These are phyloP conservation scores for Lamellibrachia luymesi DNA, from an alignment of 1,140 invertebrate species.

Conservation along the genomic window DNA sequence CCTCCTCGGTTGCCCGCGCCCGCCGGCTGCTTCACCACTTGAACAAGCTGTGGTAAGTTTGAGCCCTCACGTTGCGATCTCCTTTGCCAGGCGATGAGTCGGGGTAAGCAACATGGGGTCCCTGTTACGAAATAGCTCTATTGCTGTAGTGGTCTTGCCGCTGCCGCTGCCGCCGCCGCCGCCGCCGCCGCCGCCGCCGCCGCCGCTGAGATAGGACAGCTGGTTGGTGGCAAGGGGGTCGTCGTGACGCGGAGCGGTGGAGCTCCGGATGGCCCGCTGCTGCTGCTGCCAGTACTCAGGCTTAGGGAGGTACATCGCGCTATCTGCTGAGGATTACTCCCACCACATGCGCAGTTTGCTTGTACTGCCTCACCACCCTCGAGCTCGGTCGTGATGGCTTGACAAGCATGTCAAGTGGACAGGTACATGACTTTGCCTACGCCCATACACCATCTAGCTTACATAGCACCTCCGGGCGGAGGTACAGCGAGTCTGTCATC, in stretches of 20 bases:
- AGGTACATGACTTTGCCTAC: not conserved
- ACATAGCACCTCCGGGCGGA: no score
- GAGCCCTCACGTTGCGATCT: not conserved
- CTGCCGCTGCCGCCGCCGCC: not conserved
- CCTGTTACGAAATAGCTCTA: not conserved
- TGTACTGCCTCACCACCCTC: not conserved
- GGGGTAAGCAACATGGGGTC: conserved; percentile 10
- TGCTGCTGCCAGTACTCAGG: conserved; percentile 16
- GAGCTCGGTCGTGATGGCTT: not conserved
- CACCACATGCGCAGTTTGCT: not conserved
- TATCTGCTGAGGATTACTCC: conserved; percentile 15
- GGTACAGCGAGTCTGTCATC: no score
- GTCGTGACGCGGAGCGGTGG: not conserved
- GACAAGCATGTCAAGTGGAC: no score
- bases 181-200: not conserved
- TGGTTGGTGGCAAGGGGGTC: not conserved
- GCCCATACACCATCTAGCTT: no score
- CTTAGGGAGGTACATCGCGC: conserved; percentile 21
- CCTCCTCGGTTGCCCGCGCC: no score
- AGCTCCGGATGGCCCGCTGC: not conserved
- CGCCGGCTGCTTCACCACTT: not conserved
- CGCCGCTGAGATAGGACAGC: not conserved
- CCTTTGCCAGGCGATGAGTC: conserved; percentile 7
- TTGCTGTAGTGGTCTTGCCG: not conserved
- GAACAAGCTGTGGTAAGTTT: conserved; percentile 28